Percentiles rank a stretch among this genome's conserved stretches.
Evolutionary conservation across 2,888 invertebrate genomes (phyloP).

Genomic region (Sesia bembeciformis): DNA sequence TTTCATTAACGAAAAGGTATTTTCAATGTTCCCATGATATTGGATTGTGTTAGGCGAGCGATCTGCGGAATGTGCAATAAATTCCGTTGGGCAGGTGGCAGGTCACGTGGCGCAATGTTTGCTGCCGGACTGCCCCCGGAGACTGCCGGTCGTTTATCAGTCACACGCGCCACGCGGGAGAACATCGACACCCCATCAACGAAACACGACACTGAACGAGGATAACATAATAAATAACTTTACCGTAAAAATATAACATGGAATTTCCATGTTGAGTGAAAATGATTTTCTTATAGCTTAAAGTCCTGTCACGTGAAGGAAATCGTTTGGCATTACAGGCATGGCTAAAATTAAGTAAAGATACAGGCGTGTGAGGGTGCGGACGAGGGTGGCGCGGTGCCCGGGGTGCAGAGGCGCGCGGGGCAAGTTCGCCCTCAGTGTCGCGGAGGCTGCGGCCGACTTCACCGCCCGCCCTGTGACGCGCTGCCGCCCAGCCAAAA

Average conservation of each 20-base stretch:
- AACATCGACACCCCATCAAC: neutral
- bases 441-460: slow-evolving; percentile 68
- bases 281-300: slow-evolving; percentile 1
- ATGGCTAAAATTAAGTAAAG: slow-evolving; percentile 57
- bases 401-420: slow-evolving; percentile 18
- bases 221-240: neutral
- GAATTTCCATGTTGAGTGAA: slow-evolving; percentile 8
- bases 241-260: slow-evolving; percentile 11
- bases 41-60: slow-evolving; percentile 21
- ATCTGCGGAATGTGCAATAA: neutral
- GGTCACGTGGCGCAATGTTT: neutral
- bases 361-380: slow-evolving; percentile 41
- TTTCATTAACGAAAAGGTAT: slow-evolving; percentile 25
- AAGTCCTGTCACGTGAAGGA: slow-evolving; percentile 36
- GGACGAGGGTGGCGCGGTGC: slow-evolving; percentile 17
- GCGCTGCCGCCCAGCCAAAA: slow-evolving; percentile 17
- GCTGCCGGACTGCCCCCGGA: neutral
- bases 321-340: slow-evolving; percentile 50
- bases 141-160: neutral
- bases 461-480: slow-evolving; percentile 51
- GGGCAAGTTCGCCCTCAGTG: slow-evolving; percentile 49
- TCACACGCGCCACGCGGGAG: neutral
- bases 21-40: slow-evolving; percentile 32
- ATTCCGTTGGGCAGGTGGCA: neutral
- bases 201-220: neutral